Evolutionary conservation across 2,113 vertebrate species (phyloP), one percentile per base, ranked within the genome.

Genomic region (Pelusios castaneus): DNA sequence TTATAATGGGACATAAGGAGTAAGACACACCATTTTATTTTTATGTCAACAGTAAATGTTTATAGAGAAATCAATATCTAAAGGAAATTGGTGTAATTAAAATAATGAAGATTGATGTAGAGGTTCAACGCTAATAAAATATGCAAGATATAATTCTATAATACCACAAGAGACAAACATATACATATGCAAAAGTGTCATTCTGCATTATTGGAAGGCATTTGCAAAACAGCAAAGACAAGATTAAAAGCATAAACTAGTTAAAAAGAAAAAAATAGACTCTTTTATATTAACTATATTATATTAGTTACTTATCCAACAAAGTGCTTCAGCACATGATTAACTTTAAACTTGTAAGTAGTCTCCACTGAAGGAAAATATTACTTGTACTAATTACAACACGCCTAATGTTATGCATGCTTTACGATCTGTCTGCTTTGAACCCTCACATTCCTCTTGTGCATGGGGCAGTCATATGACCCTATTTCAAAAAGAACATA

Each of bases 71-170:
- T 51, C 17, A 79, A 82, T 95, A 77, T 82, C 54, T 87, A 80
- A 94, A 95, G 12, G 19, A 89, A 80, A 67, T 5, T 47, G 5
- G 55, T 76, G 2, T 0, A 87, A 25, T 58, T 95, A 38, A 38
- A 89, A 88, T 82, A 60, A 88, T 88, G 89, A 89, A 91, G 95
- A 67, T 82, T 95, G n/a, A 73, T 60, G 76, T 91, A 88, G 31
- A 90, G 31, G 83, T 70, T 90, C 22, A 82, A 45, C 55, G 49
- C 54, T 54, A 78, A 85, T 85, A 89, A 94, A 88, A 92, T 88
- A 47, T 93, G 89, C 63, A 70, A 84, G 31, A 79, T 10, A 5
- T 92, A 8, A 67, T 31, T 91, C 90, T 89, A 34, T 85, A 86
- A 54, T 82, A 27, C n/a, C 56, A 17, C 24, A 82, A 27, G 27